Evolutionary conservation across 2,888 invertebrate species (phyloP), one percentile per base, ranked within the genome.

Genomic region (Polyommatus icarus): DNA sequence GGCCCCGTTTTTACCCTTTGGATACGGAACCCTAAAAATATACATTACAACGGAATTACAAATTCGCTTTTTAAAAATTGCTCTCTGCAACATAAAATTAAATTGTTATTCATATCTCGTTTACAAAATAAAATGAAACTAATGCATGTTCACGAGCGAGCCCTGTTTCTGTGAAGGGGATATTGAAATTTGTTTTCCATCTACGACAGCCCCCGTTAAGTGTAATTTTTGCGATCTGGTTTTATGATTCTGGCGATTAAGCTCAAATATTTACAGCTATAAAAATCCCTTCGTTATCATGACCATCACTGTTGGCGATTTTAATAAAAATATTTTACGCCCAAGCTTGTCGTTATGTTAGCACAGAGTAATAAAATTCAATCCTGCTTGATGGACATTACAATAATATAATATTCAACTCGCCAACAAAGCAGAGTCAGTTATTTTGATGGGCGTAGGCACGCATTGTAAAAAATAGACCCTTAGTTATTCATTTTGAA

Each of bases 131-230:
- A 40, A 40, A 40, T 40, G 72, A 40, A 72, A 72, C 72, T 72
- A 72, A 72, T 40, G 40, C 72, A 72, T 72, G 72, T 72, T 72
- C 40, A 20, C 72, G 40, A 72, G 40, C 36, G 40, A 8, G 1
- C 72, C 72, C 10, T 7, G 40, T 40, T 40, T 72, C 20, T 20
- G 72, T n/a, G 18, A 71, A 72, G 36, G 40, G 72, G n/a, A 40
- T 72, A 72, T 72, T 72, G 40, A 72, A 71, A 72, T 72, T 72
- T 72, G 72, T 72, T 72, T 72, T 3, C 40, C 40, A 40, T 40
- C 20, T 10, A 40, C 32, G 12, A 36, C 36, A 71, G n/a, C 71
- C 71, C 15, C 32, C 24, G 71, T 36, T 71, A n/a, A 71, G n/a
- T 20, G n/a, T 72, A n/a, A 20, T 72, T 40, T 72, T 29, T 67